phyloP scores from a whole-genome alignment of 2,888 invertebrate genomes.

The Drosophila prostipennis region DNA sequence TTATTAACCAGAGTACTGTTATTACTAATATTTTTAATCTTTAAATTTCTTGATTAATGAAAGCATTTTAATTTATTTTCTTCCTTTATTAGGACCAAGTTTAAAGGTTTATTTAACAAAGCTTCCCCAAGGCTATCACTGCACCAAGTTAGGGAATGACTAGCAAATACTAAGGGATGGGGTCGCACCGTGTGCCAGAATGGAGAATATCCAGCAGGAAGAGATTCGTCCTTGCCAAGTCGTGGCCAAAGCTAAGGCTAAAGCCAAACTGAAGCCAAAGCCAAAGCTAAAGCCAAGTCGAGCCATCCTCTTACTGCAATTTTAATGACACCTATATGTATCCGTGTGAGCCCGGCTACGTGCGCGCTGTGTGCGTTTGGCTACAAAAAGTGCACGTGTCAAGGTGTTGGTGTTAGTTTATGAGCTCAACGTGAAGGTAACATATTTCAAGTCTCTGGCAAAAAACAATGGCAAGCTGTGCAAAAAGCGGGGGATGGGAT shows the following conservation, averaged over 20 bases:
- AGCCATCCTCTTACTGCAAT: constrained; percentile 76
- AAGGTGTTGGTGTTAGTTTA: constrained; percentile 81
- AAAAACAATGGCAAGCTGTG: constrained; percentile 65
- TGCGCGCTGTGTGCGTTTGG: constrained; percentile 42
- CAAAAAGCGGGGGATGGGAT: constrained; percentile 27
- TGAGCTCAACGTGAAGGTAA: constrained; percentile 80
- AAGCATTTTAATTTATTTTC: no score
- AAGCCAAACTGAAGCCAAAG: constrained; percentile 35
- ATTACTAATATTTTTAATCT: no score
- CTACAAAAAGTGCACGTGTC: constrained; percentile 77
- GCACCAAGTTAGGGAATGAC: constrained; percentile 20
- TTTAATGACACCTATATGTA: constrained; percentile 73
- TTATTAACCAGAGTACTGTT: no score
- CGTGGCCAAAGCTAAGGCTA: constrained; percentile 32
- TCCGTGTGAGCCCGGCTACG: constrained; percentile 18
- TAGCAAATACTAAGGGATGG: constrained; percentile 14
- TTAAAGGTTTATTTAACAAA: neutral
- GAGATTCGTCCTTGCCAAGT: constrained; percentile 65
- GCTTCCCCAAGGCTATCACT: neutral
- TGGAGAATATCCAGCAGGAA: constrained; percentile 35
- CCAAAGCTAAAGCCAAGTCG: constrained; percentile 52
- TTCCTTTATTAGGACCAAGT: no score
- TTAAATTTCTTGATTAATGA: no score
- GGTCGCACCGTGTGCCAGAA: constrained; percentile 37
- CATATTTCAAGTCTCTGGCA: constrained; percentile 77